A percentile compares a stretch with the other conserved stretches of the same genome.
These are phyloP conservation scores for Ianthella basta DNA, from an alignment of 37 sponge, comb jelly and placozoan species.

Conservation along the genomic window DNA sequence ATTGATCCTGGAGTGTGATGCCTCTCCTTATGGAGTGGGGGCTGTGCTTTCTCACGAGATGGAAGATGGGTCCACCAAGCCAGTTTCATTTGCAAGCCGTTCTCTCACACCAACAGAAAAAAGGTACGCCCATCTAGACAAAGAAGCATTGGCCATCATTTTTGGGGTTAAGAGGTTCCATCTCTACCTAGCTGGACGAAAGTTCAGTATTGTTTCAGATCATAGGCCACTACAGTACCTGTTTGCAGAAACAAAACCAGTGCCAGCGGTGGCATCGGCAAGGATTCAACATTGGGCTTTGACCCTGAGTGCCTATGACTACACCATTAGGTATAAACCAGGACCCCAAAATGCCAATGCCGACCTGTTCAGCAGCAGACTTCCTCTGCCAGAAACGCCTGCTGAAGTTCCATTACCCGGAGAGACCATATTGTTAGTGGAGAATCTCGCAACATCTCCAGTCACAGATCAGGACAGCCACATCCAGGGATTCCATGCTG, in stretches of 20 bases:
- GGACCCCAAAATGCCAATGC: slow-evolving; percentile 25
- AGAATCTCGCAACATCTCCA: slow-evolving; percentile 17
- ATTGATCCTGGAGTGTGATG: slow-evolving; percentile 24
- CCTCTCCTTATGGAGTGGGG: slow-evolving; percentile 39
- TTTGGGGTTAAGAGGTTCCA: slow-evolving; percentile 41
- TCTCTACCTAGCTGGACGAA: slow-evolving; percentile 31
- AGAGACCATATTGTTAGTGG: slow-evolving; percentile 18
- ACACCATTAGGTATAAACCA: slow-evolving; percentile 28
- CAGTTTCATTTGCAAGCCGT: slow-evolving; percentile 19
- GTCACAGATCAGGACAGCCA: neutral
- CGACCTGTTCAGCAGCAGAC: slow-evolving; percentile 35
- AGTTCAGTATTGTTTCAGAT: slow-evolving; percentile 37
- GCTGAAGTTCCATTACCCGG: slow-evolving; percentile 16
- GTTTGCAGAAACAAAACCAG: slow-evolving; percentile 27
- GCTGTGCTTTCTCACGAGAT: slow-evolving; percentile 26
- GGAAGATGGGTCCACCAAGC: slow-evolving; percentile 27
- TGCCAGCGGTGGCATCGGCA: slow-evolving; percentile 40
- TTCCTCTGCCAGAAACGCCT: slow-evolving; percentile 6
- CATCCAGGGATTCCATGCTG: slow-evolving; percentile 18
- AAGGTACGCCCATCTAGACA: slow-evolving; percentile 30
- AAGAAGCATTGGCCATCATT: slow-evolving; percentile 37
- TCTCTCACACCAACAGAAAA: slow-evolving; percentile 35
- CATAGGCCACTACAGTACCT: slow-evolving; percentile 36
- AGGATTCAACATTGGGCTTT: slow-evolving; percentile 41
- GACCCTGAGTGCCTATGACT: slow-evolving; percentile 31